Base-by-base conservation (phyloP, 1,140 invertebrate species). In the Drosophila nigrodunni region DNA sequence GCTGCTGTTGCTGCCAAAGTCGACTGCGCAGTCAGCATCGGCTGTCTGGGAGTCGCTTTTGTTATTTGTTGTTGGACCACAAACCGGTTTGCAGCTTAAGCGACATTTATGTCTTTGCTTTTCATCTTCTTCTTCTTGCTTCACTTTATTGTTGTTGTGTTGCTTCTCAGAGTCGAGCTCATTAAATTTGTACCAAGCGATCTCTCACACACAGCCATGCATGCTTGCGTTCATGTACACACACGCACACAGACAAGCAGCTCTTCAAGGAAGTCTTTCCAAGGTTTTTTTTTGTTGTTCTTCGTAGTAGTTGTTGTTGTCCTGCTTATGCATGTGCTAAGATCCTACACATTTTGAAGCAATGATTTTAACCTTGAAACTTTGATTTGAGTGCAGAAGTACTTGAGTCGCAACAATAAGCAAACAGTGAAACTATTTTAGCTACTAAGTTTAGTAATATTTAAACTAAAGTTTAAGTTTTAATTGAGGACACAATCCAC, bases 21-120 rank as follows among this genome's bases (percentile, higher is more conserved):
- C 30, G 25, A 15, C 43, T 34, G 44, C 35, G 52, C 52, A 21
- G 49, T 50, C 50, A 15, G 50, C 46, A 21, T 18, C 13, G n/a
- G 13, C 57, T 52, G 70, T 68, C 43, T 70, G 59, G 39, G 44
- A 18, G 46, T 41, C 43, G 47, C 44, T 67, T 67, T 73, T 64
- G 67, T 68, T 80, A 47, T 66, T 21, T 57, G 54, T 41, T 43
- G 34, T 39, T 30, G 54, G 18, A 21, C 13, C 37, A 18, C 43
- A 50, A 76, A 76, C 74, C 61, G 30, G 74, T 76, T 76, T 68
- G 62, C 62, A 68, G 74, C 74, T 77, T 66, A 71, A 72, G 61
- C 74, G 70, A 77, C 74, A 77, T 77, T 74, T 68, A 77, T 67
- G 70, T 41, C 49, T 72, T 64, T 74, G 60, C 35, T 60, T 68